These are phyloP conservation scores for Zaprionus lachaisei DNA, from an alignment of 1,140 invertebrate genomes.

Conservation along the genomic window DNA sequence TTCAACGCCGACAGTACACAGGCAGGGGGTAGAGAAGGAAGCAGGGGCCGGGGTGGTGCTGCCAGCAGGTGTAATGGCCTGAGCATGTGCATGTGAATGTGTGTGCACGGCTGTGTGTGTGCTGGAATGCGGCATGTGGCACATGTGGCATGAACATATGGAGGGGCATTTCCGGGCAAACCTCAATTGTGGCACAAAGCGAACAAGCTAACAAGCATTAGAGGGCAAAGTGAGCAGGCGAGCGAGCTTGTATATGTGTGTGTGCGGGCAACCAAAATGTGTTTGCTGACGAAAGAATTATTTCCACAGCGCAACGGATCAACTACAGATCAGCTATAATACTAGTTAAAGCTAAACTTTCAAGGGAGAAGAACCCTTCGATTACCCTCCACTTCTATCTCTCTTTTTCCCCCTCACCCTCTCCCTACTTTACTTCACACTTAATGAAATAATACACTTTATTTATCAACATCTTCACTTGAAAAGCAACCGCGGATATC, in stretches of 20 bases:
- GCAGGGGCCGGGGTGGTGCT: background rate
- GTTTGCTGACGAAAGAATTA: slow-evolving; percentile 11
- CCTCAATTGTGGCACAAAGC: slow-evolving; percentile 61
- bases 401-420: too few relatives aligned
- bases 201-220: slow-evolving; percentile 74
- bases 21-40: background rate
- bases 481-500: background rate
- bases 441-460: slow-evolving; percentile 21
- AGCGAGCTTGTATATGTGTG: background rate
- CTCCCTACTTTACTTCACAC: background rate
- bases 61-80: background rate
- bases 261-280: slow-evolving; percentile 6
- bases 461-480: slow-evolving; percentile 21
- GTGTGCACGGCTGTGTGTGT: background rate
- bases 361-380: background rate
- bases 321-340: background rate
- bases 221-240: slow-evolving; percentile 22
- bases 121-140: slow-evolving; percentile 4
- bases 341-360: background rate
- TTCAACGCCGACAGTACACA: slow-evolving; percentile 55
- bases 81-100: slow-evolving; percentile 12
- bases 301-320: background rate
- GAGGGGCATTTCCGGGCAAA: slow-evolving; percentile 48
- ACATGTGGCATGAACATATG: slow-evolving; percentile 20
- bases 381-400: too few relatives aligned